Evolutionary conservation across 2,888 invertebrate genomes (phyloP).

Genomic region (Teleogryllus oceanicus): DNA sequence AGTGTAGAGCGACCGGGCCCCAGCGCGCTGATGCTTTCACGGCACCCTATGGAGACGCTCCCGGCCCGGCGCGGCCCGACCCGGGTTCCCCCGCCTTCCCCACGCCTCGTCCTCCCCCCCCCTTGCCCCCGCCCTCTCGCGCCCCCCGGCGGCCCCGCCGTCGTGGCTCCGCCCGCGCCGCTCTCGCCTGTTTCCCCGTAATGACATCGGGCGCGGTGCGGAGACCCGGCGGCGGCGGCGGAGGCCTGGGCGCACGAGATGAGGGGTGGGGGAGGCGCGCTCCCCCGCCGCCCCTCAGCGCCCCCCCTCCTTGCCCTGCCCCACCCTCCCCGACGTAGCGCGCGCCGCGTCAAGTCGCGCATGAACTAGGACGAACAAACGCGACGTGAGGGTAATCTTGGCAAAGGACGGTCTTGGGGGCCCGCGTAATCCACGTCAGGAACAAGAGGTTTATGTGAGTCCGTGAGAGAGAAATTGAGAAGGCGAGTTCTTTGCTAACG

Average conservation of each 20-base stretch:
- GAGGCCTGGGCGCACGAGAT: no score
- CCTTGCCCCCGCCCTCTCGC: not conserved
- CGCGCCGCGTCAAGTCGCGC: not conserved
- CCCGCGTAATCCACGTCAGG: not conserved
- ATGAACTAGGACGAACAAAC: slow-evolving; percentile 5
- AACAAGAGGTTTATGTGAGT: not conserved
- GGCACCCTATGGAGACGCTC: not conserved
- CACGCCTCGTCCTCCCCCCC: not conserved
- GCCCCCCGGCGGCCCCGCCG: not conserved
- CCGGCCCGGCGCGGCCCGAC: not conserved
- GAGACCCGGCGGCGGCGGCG: no score
- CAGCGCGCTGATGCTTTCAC: not conserved
- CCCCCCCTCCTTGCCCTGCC: not conserved
- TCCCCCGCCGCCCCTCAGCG: not conserved
- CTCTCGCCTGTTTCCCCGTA: no score
- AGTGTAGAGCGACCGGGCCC: not conserved
- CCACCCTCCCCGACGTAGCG: not conserved
- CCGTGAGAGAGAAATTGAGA: not conserved
- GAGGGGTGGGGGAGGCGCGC: no score
- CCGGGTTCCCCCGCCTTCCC: not conserved
- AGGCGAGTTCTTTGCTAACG: no score
- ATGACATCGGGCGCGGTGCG: no score
- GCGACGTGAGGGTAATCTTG: slow-evolving; percentile 18
- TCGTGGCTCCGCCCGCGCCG: not conserved
- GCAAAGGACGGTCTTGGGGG: not conserved